Evolutionary conservation across 2,888 invertebrate species (phyloP).

Genomic region (Hydriomena furcata): DNA sequence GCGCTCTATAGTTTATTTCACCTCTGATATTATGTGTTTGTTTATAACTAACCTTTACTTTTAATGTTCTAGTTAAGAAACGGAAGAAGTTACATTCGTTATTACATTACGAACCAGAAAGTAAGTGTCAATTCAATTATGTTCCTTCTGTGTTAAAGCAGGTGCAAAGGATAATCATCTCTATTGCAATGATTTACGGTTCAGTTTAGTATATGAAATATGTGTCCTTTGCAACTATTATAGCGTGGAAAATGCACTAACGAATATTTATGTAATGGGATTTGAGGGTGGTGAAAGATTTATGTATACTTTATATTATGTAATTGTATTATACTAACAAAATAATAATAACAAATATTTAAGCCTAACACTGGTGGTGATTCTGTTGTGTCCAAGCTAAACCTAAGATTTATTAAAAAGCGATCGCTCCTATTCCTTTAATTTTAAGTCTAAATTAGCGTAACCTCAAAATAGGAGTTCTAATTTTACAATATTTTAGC

Average conservation of each 20-base stretch:
- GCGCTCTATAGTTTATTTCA: conserved; percentile 1
- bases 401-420: too few relatives aligned
- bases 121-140: conserved; percentile 57
- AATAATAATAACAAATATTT: conserved; percentile 9
- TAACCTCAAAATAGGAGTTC: too few relatives aligned
- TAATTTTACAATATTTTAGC: too few relatives aligned
- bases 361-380: too few relatives aligned
- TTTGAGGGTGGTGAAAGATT: conserved; percentile 7
- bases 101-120: conserved; percentile 57
- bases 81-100: conserved; percentile 50
- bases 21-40: background rate
- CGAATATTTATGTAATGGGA: background rate
- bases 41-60: conserved; percentile 20
- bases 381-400: too few relatives aligned
- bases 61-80: conserved; percentile 47
- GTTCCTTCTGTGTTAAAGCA: background rate
- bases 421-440: too few relatives aligned
- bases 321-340: conserved; percentile 11
- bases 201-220: background rate
- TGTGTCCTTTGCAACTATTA: conserved; percentile 10
- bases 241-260: background rate
- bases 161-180: conserved; percentile 18
- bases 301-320: background rate
- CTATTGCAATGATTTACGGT: background rate
- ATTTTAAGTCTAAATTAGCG: too few relatives aligned